phyloP scores from a whole-genome alignment of 2,113 vertebrate species.

The Ondatra zibethicus region DNA sequence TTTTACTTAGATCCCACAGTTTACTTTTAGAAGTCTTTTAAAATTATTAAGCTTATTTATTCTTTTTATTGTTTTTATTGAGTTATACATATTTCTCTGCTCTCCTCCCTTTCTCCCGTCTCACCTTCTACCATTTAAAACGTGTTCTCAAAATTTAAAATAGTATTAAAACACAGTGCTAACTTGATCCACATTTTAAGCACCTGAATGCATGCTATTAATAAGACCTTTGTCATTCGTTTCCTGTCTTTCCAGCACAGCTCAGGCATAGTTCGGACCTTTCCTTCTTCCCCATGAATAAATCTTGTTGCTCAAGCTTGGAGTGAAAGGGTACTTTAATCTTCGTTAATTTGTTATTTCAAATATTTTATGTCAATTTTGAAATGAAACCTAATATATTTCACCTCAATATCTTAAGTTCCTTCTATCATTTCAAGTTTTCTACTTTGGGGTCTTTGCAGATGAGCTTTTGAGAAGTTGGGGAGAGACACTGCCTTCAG shows the following conservation, averaged over 20 bases:
- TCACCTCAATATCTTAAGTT: constrained; percentile 47
- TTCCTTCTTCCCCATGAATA: background rate
- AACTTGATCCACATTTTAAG: background rate
- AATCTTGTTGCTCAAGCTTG: background rate
- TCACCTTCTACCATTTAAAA: background rate
- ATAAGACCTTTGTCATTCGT: background rate
- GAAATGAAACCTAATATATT: constrained; percentile 49
- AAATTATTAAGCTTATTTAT: background rate
- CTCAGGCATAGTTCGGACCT: background rate
- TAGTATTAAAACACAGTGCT: background rate
- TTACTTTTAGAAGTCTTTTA: background rate
- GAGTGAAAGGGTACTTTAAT: background rate
- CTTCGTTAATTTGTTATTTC: background rate
- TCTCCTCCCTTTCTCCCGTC: no score
- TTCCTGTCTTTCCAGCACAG: background rate
- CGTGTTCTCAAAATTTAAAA: constrained; percentile 36
- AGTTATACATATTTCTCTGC: no score
- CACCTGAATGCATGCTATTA: background rate
- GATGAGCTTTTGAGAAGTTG: constrained; percentile 48
- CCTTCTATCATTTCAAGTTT: constrained; percentile 38
- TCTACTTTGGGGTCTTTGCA: constrained; percentile 49
- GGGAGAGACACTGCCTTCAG: constrained; percentile 48
- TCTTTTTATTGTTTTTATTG: background rate
- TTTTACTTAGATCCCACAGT: background rate
- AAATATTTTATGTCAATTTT: constrained; percentile 14